A percentile compares a stretch with the other conserved stretches of the same genome.
Conservation (phyloP, 2,797 vertebrate genomes). For the Gallinago nigripennis region DNA sequence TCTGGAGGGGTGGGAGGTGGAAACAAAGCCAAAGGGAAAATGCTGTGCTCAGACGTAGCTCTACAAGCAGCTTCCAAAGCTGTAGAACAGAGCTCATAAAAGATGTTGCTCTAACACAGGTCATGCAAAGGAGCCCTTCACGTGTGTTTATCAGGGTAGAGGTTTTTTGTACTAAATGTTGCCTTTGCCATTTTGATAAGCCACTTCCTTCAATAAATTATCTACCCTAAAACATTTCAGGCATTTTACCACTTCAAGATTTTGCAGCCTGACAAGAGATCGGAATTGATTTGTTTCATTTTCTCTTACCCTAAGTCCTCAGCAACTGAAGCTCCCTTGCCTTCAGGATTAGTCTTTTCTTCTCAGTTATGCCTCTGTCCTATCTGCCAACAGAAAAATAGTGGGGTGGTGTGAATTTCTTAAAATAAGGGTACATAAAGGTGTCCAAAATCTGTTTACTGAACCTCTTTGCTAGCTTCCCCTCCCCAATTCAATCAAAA, state of each 20-base stretch:
- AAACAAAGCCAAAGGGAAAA: neutral
- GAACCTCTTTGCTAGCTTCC: neutral
- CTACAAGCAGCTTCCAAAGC: neutral
- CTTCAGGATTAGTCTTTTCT: neutral
- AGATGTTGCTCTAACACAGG: neutral
- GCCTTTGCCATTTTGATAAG: neutral
- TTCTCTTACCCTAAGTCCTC: neutral
- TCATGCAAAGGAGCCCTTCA: neutral
- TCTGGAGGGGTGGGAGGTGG: neutral
- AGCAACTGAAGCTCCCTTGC: neutral
- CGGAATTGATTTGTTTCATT: neutral
- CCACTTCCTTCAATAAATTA: neutral
- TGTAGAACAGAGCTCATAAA: neutral
- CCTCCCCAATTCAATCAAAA: neutral
- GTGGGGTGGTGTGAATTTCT: neutral
- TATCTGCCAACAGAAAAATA: neutral
- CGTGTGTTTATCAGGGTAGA: accelerated
- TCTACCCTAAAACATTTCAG: neutral
- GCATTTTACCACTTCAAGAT: neutral
- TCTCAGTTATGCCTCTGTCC: neutral
- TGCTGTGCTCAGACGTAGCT: neutral
- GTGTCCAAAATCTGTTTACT: neutral
- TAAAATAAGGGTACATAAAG: neutral
- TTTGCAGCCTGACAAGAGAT: neutral
- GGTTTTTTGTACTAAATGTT: neutral